These are phyloP conservation scores for Pelecanus crispus DNA, from an alignment of 2,113 vertebrate genomes.

Conservation along the genomic window DNA sequence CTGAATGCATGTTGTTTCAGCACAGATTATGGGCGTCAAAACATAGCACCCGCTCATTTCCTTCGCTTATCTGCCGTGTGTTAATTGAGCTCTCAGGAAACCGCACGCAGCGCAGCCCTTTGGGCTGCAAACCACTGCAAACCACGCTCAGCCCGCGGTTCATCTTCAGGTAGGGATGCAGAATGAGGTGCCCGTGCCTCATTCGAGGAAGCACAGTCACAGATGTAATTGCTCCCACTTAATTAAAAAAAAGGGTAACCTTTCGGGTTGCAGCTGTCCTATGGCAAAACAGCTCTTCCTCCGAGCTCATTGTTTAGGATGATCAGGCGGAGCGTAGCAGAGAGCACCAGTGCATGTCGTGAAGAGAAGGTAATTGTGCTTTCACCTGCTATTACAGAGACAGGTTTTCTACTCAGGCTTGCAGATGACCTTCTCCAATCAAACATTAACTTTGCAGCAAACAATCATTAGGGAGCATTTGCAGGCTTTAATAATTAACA, in stretches of 20 bases:
- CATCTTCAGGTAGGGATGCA: neutral
- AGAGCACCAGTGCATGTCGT: neutral
- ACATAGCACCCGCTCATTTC: rapidly evolving
- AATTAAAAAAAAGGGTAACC: neutral
- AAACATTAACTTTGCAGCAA: constrained; percentile 53
- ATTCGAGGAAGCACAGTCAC: neutral
- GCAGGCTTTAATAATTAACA: constrained; percentile 40
- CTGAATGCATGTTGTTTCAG: rapidly evolving
- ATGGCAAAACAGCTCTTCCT: neutral
- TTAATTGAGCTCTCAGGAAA: neutral
- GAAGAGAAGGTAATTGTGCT: neutral
- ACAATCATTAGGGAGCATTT: constrained; percentile 45
- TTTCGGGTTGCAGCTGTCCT: neutral
- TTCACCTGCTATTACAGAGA: neutral
- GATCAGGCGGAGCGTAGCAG: neutral
- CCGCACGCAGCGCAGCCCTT: rapidly evolving
- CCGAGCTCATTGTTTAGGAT: neutral
- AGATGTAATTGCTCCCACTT: neutral
- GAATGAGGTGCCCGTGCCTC: neutral
- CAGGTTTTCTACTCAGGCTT: neutral
- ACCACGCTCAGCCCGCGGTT: neutral
- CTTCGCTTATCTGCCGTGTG: rapidly evolving
- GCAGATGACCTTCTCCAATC: constrained; percentile 25
- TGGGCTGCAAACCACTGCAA: neutral
- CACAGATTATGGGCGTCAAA: neutral